A percentile compares a stretch with the other conserved stretches of the same genome.
Conservation (phyloP, 1,140 invertebrate species). For the Nasonia vitripennis region DNA sequence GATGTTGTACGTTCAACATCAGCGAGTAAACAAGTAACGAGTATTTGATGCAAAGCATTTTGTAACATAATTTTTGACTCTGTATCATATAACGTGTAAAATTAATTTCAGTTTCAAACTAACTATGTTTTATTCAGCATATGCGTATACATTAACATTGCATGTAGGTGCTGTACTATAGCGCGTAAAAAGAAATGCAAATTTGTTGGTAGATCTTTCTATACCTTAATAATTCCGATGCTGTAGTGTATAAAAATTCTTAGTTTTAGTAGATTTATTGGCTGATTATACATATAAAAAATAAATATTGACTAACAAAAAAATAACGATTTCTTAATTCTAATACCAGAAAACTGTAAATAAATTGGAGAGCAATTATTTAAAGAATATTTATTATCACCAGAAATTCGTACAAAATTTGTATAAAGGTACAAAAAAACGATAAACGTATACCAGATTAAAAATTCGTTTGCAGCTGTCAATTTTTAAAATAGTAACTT, state of each 20-base stretch:
- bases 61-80: slow-evolving; percentile 43
- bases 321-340: slow-evolving; percentile 11
- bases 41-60: slow-evolving; percentile 10
- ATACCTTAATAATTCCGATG: slow-evolving; percentile 33
- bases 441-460: slow-evolving; percentile 55
- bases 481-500: slow-evolving; percentile 39
- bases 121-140: slow-evolving; percentile 24
- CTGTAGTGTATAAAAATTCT: slow-evolving; percentile 19
- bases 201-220: slow-evolving; percentile 42
- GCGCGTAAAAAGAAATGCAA: slow-evolving; percentile 25
- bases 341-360: neutral
- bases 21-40: neutral
- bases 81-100: slow-evolving; percentile 47
- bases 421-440: slow-evolving; percentile 58
- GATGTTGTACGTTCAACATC: neutral
- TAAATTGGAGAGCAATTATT: slow-evolving; percentile 53
- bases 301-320: slow-evolving; percentile 47
- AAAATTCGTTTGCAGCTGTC: slow-evolving; percentile 48
- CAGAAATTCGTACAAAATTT: slow-evolving; percentile 63
- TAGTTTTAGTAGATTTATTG: slow-evolving; percentile 40
- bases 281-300: slow-evolving; percentile 20
- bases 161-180: slow-evolving; percentile 19
- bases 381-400: slow-evolving; percentile 63
- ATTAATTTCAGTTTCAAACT: slow-evolving; percentile 41
- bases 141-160: slow-evolving; percentile 19